These are phyloP conservation scores for Pseudomyrmex dendroicus DNA, from an alignment of 1,140 invertebrate species.

Conservation along the genomic window DNA sequence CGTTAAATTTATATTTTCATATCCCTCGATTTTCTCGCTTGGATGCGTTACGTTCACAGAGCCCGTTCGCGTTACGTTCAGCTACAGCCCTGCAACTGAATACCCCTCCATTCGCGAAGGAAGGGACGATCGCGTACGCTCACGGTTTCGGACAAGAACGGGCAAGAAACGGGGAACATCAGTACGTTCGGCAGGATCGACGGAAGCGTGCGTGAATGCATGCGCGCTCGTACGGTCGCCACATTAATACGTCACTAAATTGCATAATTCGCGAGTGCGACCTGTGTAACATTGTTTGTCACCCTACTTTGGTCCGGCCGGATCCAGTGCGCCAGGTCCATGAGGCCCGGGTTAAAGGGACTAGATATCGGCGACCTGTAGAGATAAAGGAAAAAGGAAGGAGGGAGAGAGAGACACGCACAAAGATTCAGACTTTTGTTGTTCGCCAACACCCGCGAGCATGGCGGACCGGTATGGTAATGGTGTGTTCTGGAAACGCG, in stretches of 20 bases:
- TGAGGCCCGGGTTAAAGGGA: constrained; percentile 70
- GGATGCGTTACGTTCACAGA: neutral
- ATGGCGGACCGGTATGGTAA: constrained; percentile 63
- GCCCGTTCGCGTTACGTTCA: constrained; percentile 4
- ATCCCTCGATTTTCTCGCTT: constrained; percentile 6
- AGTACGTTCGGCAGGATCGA: constrained; percentile 68
- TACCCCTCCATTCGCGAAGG: constrained; percentile 77
- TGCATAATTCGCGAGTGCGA: constrained; percentile 63
- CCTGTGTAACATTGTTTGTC: constrained; percentile 8
- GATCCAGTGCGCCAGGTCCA: constrained; percentile 11
- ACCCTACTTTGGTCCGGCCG: neutral
- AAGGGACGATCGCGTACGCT: constrained; percentile 75
- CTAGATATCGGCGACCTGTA: constrained; percentile 53
- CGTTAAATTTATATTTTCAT: neutral
- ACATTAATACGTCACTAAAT: constrained; percentile 59
- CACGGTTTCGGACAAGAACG: constrained; percentile 73
- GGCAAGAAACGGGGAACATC: constrained; percentile 77
- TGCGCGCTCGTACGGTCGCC: constrained; percentile 1
- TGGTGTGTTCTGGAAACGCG: constrained; percentile 28
- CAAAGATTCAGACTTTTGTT: constrained; percentile 29
- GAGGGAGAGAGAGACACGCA: neutral
- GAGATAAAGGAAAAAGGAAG: neutral
- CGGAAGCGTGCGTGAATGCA: constrained; percentile 41
- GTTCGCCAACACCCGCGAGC: constrained; percentile 65
- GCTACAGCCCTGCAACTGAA: constrained; percentile 73